Evolutionary conservation across 2,888 invertebrate genomes (phyloP), one percentile per base, ranked within the genome.

Genomic region (Drosophila meridiana): DNA sequence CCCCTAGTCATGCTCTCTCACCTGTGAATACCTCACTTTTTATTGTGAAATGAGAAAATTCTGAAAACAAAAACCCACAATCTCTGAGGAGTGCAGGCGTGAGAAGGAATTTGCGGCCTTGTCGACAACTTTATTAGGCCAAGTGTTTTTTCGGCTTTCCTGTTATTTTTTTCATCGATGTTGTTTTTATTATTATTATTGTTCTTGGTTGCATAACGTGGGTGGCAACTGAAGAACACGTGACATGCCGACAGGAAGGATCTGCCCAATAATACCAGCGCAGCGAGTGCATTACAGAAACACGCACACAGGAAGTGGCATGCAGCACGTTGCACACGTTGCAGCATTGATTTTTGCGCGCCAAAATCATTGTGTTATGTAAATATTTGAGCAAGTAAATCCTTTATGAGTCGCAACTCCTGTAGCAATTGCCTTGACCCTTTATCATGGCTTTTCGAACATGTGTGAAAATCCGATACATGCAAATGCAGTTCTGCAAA

Each of bases 181-280:
- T 47, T 45, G 11, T 28, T 55, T 14, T 69, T 58, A 59, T 69
- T 26, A 6, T 69, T 26, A 6, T 14, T 26, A 26, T 53, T 53
- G 53, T 26, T 55, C 14, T 52, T 67, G 50, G 57, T 76, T 70
- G 64, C 59, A 69, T 78, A 82, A 82, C 87, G 69, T 87, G 87
- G 87, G 87, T 89, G 87, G 87, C 61, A 84, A 2, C 32, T 34
- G 34, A 52, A 78, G 50, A 52, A 78, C 85, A 78, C 87, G 85
- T 85, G 87, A 84, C 85, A 80, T 72, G 87, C 73, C 64, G 74
- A 78, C 72, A 76, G 80, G 76, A 76, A 82, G 79, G 71, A 75
- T 73, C 55, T 62, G 52, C 14, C 14, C 47, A 50, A 42, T 69
- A 43, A 57, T 58, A 53, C 28, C 40, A 55, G 45, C 20, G 28